Conservation (phyloP, 2,113 vertebrate genomes). For the Microtus richardsoni region DNA sequence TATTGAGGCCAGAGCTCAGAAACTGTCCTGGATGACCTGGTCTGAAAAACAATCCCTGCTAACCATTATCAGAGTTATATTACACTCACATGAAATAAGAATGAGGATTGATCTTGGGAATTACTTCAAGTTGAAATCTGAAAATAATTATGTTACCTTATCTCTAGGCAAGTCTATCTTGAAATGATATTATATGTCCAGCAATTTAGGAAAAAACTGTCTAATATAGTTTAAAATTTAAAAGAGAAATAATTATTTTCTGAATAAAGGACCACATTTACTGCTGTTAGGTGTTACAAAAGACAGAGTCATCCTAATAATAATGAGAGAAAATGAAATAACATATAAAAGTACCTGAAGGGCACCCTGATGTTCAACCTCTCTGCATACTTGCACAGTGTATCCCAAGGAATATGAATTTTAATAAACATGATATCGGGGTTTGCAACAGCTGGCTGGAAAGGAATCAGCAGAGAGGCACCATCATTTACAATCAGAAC, state of each 20-base stretch:
- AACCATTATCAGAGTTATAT: background rate
- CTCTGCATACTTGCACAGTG: slow-evolving; percentile 98
- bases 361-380: slow-evolving; percentile 99
- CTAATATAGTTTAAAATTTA: background rate
- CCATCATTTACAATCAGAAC: background rate
- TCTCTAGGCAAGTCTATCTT: background rate
- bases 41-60: background rate
- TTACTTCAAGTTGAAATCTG: background rate
- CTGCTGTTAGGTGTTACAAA: background rate
- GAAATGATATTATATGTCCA: background rate
- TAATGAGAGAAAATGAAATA: slow-evolving; percentile 44
- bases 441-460: slow-evolving; percentile 95
- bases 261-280: background rate
- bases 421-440: slow-evolving; percentile 99
- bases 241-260: background rate
- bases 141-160: background rate
- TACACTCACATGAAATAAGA: background rate
- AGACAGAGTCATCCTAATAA: background rate
- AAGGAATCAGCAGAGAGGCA: slow-evolving; percentile 30
- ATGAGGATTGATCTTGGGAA: background rate
- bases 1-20: background rate
- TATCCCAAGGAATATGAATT: slow-evolving; percentile 97
- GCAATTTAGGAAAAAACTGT: background rate
- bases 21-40: background rate
- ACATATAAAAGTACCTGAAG: slow-evolving; percentile 92